phyloP scores from a whole-genome alignment of 2,797 vertebrate species.

The Rousettus madagascariensis region DNA sequence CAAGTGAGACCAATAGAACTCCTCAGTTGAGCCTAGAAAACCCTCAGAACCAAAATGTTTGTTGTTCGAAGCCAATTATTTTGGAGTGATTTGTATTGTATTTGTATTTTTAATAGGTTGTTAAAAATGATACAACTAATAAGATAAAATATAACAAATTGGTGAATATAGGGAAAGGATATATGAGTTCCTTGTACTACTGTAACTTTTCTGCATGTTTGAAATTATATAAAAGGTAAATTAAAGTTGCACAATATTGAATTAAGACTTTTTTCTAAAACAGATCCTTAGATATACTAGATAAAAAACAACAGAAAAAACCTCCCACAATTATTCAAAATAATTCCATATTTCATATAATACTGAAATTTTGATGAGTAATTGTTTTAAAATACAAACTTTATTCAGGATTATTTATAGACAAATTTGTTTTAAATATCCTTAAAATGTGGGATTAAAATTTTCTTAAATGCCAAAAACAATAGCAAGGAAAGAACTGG shows the following conservation, averaged over 20 bases:
- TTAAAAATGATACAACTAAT: not conserved
- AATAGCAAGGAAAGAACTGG: not conserved
- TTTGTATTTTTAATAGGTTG: not conserved
- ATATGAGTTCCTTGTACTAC: not conserved
- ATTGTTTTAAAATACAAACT: not conserved
- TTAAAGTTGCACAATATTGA: not conserved
- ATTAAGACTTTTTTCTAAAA: not conserved
- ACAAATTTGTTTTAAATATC: not conserved
- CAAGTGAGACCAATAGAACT: not conserved
- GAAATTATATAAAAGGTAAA: not conserved
- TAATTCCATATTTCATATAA: not conserved
- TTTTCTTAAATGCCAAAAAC: not conserved
- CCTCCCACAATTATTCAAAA: not conserved
- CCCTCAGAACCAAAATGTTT: not conserved
- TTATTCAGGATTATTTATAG: not conserved
- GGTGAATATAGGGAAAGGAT: not conserved
- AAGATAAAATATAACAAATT: not conserved
- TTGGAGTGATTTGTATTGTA: not conserved
- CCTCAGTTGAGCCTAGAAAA: not conserved
- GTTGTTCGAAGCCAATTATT: not conserved
- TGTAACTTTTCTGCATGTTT: not conserved
- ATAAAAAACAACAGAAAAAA: not conserved
- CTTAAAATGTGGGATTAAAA: not conserved
- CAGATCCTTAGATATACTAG: not conserved
- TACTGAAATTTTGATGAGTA: not conserved